Conservation (phyloP, 2,888 invertebrate genomes). For the Cacoxenus indagator region DNA sequence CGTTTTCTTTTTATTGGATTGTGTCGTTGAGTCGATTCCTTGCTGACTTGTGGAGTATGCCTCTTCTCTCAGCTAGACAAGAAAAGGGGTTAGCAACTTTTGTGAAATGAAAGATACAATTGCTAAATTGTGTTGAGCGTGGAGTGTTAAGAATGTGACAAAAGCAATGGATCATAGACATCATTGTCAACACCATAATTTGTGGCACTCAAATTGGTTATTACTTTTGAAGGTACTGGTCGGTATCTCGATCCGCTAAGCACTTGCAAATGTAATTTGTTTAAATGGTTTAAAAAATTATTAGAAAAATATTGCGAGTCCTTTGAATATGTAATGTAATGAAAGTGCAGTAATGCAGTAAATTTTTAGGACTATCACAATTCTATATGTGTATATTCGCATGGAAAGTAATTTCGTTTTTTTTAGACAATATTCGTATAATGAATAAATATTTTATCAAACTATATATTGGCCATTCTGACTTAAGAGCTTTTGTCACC, state of each 20-base stretch:
- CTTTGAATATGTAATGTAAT: no score
- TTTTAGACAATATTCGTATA: no score
- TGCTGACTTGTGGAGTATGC: background rate
- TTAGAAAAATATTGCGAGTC: no score
- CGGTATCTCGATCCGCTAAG: background rate
- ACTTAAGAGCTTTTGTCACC: no score
- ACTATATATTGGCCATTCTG: no score
- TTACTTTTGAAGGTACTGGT: background rate
- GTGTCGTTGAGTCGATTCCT: background rate
- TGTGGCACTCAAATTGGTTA: background rate
- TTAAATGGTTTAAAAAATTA: background rate
- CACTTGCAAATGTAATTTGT: background rate
- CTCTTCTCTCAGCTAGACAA: background rate
- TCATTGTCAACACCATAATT: background rate
- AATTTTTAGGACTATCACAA: no score
- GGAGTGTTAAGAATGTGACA: background rate
- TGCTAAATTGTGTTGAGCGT: background rate
- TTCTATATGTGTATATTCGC: no score
- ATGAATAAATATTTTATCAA: no score
- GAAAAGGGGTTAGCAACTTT: constrained; percentile 3
- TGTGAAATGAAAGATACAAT: constrained; percentile 13
- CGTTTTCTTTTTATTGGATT: background rate
- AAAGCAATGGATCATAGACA: background rate
- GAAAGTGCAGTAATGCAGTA: no score
- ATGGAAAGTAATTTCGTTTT: no score